Base-by-base conservation (phyloP, 2,113 vertebrate species). In the Rutilus rutilus region DNA sequence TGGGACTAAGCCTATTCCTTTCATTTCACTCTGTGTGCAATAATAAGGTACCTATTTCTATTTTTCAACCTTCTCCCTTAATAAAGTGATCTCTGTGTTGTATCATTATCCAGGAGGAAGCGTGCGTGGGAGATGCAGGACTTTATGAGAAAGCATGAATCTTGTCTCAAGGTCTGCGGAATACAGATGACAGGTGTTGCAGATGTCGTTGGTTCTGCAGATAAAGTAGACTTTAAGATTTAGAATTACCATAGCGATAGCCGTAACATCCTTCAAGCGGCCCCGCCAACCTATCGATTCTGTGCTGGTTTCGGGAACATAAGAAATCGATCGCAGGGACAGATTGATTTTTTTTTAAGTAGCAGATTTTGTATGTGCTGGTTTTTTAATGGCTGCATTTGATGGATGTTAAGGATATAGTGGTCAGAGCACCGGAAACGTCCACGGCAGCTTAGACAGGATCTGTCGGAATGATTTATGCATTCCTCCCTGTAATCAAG, bases 81-180 rank as follows among this genome's bases (percentile, higher is more conserved):
- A 91, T 92, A 92, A 91, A 93, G 88, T 91, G 87, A 89, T 92
- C 85, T 89, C 86, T 89, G 85, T 90, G 88, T 87, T 87, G 88
- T 89, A 92, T 92, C 92, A 90, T 92, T 93, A 89, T 89, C 59
- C 50, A 84, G 82, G 88, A 92, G 85, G 88, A 91, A 88, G 90
- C 64, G 87, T 83, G 90, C 73, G 82, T 87, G 85, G 85, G 77
- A 84, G 89, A 92, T 87, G 90, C 82, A 80, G 57, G 74, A 78
- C 42, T 94, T 94, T 94, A 93, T 94, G 93, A 92, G 88, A 93
- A 92, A 91, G 91, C 90, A 94, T 92, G 87, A 89, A 93, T 93
- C 91, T 92, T 90, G 90, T 91, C 90, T 90, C 27, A 45, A 27
- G 80, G 80, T 88, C 86, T 90, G 69, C 86, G 85, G 91, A 92